Evolutionary conservation across 2,888 invertebrate species (phyloP), one percentile per base, ranked within the genome.

Genomic region (Halocaridina rubra): DNA sequence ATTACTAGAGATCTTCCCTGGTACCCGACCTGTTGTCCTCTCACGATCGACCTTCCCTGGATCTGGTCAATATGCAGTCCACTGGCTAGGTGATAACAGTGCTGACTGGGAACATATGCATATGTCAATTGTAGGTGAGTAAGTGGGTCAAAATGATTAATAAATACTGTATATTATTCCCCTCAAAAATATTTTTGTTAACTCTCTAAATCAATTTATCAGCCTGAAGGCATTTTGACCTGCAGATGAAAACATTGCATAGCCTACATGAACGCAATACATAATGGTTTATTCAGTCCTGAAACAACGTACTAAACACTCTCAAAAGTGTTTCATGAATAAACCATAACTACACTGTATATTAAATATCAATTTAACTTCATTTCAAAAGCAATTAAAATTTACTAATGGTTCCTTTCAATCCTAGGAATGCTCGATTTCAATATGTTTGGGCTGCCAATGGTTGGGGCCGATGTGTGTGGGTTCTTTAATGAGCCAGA

Each of bases 371-470:
- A n/a, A n/a, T n/a, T n/a, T n/a, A n/a, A n/a, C n/a, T n/a, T n/a
- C n/a, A n/a, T n/a, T n/a, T n/a, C n/a, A n/a, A n/a, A n/a, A n/a
- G n/a, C 24, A 69, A 69, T 7, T 32, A 0, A 33, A 29, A 22
- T 22, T 53, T 22, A 57, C 32, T 19, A 19, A 59, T 19, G 1
- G 16, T 59, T 19, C 5, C 59, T 8, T 3, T 3, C 33, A n/a
- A 3, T 53, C 59, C 88, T 53, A 87, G 87, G 94, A 89, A 90
- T 95, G 86, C 91, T 96, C 61, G 94, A 93, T 90, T 95, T 94
- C 91, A 94, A 94, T 89, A 90, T 96, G 86, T 96, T 95, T 91
- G 96, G 96, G 22, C 93, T 96, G 29, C 96, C 96, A 1, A 93
- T 96, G 93, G 94, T 95, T 92, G 96, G 96, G 0, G 94, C 96